Evolutionary conservation across 2,888 invertebrate species (phyloP), one percentile per base, ranked within the genome.

Genomic region (Rotaria socialis): DNA sequence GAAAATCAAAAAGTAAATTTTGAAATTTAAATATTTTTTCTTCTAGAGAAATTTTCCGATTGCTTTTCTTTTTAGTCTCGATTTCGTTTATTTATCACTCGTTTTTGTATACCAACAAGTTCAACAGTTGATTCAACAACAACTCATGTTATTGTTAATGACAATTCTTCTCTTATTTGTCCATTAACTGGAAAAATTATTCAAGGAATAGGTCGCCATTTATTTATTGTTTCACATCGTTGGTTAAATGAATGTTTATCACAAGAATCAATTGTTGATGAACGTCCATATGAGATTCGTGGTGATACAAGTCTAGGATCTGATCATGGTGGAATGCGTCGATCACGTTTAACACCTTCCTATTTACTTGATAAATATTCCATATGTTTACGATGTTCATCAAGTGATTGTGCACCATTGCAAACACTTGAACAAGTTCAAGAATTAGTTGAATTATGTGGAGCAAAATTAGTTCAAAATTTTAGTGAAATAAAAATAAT

Each of bases 221-320:
- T 80, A 47, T 80, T 80, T 80, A 80, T 80, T n/a, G 80, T 80
- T 80, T 80, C 80, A n/a, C 16, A 80, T 80, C 80, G 80, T 80
- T 80, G 80, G 80, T 11, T 80, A 47, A 80, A n/a, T 47, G 47
- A 80, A 80, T 80, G 47, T 47, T 47, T 80, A 80, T 22, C 24
- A 1, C 43, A 80, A 80, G n/a, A 80, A 0, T 4, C 43, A 10
- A 47, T 47, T 11, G 24, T 80, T 14, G 80, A 80, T 47, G 80
- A 80, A 47, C 43, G 43, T 47, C 47, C 80, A n/a, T 80, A 80
- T 47, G 80, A 80, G 47, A 80, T 80, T 22, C 80, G 80, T 80
- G 80, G 80, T 80, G 80, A 80, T 80, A 47, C 47, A 80, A 47
- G 47, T 80, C 47, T 43, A 47, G 80, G 47, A n/a, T 1, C 5